phyloP scores from a whole-genome alignment of 2,113 vertebrate species.

The Zosterops pallidus region DNA sequence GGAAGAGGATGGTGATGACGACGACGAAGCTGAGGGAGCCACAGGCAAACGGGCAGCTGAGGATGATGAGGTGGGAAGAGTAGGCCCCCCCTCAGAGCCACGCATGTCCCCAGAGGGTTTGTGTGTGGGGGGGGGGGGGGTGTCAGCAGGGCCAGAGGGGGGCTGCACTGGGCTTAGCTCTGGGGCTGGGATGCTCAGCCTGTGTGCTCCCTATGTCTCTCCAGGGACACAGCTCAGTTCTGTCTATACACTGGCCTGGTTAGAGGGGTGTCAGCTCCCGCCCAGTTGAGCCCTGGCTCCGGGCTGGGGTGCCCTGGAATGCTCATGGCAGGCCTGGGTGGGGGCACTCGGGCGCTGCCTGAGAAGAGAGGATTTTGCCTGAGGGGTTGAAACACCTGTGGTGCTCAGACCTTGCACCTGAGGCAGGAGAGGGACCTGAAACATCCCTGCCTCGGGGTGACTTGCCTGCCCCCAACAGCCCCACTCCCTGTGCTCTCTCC shows the following conservation, averaged over 20 bases:
- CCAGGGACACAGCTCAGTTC: not conserved
- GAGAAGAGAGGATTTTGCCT: not conserved
- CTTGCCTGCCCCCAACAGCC: fast-evolving
- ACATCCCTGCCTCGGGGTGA: no score
- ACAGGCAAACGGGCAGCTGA: constrained; percentile 90
- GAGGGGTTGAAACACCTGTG: fast-evolving
- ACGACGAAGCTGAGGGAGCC: constrained; percentile 87
- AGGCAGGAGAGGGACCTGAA: fast-evolving
- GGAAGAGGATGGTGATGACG: constrained; percentile 91
- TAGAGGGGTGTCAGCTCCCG: fast-evolving
- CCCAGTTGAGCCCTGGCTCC: fast-evolving
- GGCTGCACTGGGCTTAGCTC: fast-evolving
- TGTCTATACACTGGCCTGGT: not conserved
- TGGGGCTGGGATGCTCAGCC: not conserved
- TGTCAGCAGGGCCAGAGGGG: fast-evolving
- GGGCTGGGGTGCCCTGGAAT: not conserved
- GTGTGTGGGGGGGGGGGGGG: not conserved
- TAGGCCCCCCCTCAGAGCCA: fast-evolving
- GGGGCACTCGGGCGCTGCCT: not conserved
- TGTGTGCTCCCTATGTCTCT: fast-evolving
- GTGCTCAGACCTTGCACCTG: not conserved
- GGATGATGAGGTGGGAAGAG: constrained; percentile 83
- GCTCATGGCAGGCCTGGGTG: not conserved
- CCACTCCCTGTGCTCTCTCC: fast-evolving
- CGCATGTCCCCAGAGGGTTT: not conserved